Evolutionary conservation across 2,113 vertebrate species (phyloP).

Genomic region (Xiphophorus couchianus): DNA sequence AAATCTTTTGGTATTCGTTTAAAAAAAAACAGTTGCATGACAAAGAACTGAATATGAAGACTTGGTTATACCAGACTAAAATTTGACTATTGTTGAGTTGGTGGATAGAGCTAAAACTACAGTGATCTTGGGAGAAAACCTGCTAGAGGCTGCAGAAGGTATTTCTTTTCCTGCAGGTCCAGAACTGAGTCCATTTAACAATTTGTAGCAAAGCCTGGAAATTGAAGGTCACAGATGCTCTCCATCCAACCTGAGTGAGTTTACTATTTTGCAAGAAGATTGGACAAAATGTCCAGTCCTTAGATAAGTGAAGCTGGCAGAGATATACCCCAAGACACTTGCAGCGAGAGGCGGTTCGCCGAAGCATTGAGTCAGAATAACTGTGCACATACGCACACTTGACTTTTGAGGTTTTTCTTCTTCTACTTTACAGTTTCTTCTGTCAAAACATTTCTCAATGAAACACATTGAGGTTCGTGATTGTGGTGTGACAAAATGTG

Average conservation of each 20-base stretch:
- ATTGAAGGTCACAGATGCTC: neutral
- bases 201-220: neutral
- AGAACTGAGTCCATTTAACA: neutral
- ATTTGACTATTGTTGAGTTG: too few relatives aligned
- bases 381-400: neutral
- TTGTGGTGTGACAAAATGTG: neutral
- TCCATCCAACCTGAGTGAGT: neutral
- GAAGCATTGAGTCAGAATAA: too few relatives aligned
- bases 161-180: neutral
- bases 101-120: too few relatives aligned
- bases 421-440: neutral
- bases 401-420: neutral
- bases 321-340: neutral
- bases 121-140: too few relatives aligned
- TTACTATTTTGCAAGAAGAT: neutral
- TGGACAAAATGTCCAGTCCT: neutral
- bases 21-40: too few relatives aligned
- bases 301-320: neutral
- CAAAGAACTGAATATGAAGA: neutral
- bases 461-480: neutral
- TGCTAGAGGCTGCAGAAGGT: neutral
- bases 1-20: slow-evolving; percentile 22
- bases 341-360: neutral
- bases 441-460: too few relatives aligned
- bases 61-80: neutral